Conservation (phyloP, 2,113 vertebrate species). For the Daphoenositta chrysoptera region DNA sequence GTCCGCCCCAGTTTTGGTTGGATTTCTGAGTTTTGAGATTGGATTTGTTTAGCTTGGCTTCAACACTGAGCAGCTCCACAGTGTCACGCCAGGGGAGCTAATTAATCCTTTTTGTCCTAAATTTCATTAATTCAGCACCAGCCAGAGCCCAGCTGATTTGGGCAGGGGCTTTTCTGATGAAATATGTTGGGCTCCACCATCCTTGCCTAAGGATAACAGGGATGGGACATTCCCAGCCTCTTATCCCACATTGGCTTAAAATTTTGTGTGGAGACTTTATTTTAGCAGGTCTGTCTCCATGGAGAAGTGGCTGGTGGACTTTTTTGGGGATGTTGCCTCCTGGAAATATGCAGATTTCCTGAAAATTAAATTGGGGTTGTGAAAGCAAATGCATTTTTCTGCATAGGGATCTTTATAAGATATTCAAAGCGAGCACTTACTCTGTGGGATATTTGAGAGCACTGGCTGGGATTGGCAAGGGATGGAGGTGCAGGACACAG, state of each 20-base stretch:
- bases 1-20: rapidly evolving
- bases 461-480: background rate
- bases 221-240: background rate
- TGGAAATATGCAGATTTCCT: background rate
- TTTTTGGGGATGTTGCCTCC: background rate
- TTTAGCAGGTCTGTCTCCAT: background rate
- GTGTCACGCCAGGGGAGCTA: background rate
- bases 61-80: background rate
- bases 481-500: background rate
- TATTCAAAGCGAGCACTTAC: rapidly evolving
- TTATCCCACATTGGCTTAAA: rapidly evolving
- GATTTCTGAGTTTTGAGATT: background rate
- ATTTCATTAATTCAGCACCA: background rate
- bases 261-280: background rate
- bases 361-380: background rate
- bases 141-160: background rate
- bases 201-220: background rate
- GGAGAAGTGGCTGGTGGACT: background rate
- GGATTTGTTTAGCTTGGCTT: background rate
- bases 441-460: too few relatives aligned
- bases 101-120: background rate
- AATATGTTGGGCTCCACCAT: background rate
- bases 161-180: background rate
- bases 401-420: rapidly evolving
- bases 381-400: rapidly evolving